These are phyloP conservation scores for Misgurnus anguillicaudatus DNA, from an alignment of 2,113 vertebrate genomes.

Conservation along the genomic window DNA sequence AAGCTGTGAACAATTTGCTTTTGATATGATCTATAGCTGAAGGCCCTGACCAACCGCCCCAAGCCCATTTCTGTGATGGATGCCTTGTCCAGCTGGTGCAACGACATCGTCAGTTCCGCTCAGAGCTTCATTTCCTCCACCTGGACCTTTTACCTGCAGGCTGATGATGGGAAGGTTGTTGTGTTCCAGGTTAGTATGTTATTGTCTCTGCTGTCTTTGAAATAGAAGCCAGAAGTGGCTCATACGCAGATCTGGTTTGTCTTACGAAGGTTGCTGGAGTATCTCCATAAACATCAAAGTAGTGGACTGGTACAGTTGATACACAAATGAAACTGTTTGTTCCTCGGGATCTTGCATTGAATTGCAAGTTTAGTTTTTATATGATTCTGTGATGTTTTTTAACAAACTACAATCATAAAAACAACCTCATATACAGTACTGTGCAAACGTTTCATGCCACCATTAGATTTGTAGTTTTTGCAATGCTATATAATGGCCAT, in stretches of 20 bases:
- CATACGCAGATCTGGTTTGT: slow-evolving; percentile 33
- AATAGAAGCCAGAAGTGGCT: background rate
- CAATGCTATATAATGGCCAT: too few species aligned
- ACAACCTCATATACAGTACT: background rate
- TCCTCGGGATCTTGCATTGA: background rate
- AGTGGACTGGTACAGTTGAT: background rate
- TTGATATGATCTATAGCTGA: slow-evolving; percentile 59
- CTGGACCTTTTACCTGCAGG: slow-evolving; percentile 98
- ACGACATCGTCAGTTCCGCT: slow-evolving; percentile 90
- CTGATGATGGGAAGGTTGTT: slow-evolving; percentile 90
- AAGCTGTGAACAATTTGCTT: background rate
- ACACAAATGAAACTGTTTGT: background rate
- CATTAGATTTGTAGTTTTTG: too few species aligned
- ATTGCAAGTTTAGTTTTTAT: slow-evolving; percentile 10
- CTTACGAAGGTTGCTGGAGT: background rate
- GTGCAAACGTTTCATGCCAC: background rate
- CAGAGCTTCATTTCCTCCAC: slow-evolving; percentile 97
- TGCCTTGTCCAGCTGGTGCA: slow-evolving; percentile 90
- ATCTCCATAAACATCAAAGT: slow-evolving; percentile 10
- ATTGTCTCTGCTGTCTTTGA: background rate
- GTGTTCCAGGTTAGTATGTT: slow-evolving; percentile 87
- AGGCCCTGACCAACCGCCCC: slow-evolving; percentile 73
- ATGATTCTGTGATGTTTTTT: slow-evolving; percentile 4
- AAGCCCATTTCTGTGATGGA: slow-evolving; percentile 81
- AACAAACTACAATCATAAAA: slow-evolving; percentile 10